These are phyloP conservation scores for Aspiorhynchus laticeps DNA, from an alignment of 2,113 vertebrate genomes.

Conservation along the genomic window DNA sequence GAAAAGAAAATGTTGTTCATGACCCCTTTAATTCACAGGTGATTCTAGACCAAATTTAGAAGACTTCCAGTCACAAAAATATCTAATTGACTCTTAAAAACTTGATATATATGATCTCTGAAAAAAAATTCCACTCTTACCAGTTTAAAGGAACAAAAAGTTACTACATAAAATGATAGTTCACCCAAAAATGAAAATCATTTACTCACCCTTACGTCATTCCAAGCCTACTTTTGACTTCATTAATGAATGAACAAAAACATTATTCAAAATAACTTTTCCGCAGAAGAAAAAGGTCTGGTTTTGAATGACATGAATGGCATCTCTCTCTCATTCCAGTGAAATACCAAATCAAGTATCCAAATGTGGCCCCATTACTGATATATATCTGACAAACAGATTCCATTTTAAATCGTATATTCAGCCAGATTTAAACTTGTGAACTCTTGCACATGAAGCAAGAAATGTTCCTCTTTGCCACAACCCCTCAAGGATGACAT, in stretches of 20 bases:
- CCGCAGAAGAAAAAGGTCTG: not conserved
- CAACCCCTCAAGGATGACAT: not conserved
- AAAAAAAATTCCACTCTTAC: not conserved
- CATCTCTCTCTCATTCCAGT: not conserved
- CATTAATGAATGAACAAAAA: not conserved
- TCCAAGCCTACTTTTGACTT: not conserved
- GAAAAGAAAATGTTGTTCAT: too few relatives aligned
- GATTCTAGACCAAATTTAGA: not conserved
- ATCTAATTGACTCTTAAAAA: not conserved
- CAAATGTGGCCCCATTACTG: not conserved
- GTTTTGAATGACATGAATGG: not conserved
- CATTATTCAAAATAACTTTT: not conserved
- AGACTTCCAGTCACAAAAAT: not conserved
- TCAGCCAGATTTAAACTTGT: not conserved
- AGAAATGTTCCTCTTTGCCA: not conserved
- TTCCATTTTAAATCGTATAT: not conserved
- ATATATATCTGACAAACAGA: not conserved
- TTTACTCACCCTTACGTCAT: not conserved
- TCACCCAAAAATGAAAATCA: not conserved
- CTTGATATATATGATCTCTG: not conserved
- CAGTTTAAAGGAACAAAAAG: not conserved
- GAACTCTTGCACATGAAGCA: not conserved
- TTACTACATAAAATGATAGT: not conserved
- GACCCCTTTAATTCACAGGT: not conserved
- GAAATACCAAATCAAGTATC: not conserved